These are phyloP conservation scores for Tuberolachnus salignus DNA, from an alignment of 2,888 invertebrate species.

Conservation along the genomic window DNA sequence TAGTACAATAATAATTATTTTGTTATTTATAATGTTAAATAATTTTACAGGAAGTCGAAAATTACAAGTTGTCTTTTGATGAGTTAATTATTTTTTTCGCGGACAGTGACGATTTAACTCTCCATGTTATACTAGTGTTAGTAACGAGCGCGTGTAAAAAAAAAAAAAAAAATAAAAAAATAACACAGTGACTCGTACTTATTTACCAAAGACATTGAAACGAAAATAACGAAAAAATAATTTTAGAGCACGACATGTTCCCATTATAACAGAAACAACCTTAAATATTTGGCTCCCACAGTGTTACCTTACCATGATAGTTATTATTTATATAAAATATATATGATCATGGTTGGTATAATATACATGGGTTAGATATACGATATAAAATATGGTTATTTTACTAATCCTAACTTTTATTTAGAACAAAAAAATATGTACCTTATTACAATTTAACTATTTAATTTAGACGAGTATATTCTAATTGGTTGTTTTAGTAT, in stretches of 20 bases:
- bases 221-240: background rate
- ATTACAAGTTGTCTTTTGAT: background rate
- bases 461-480: no score
- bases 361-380: background rate
- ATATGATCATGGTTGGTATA: background rate
- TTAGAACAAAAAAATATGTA: no score
- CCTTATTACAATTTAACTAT: no score
- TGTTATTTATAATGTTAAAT: no score
- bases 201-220: background rate
- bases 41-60: background rate
- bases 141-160: background rate
- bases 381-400: background rate
- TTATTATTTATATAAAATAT: background rate
- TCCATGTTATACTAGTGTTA: background rate
- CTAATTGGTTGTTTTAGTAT: no score
- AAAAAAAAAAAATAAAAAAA: background rate
- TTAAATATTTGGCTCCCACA: background rate
- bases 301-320: background rate
- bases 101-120: background rate
- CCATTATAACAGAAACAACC: constrained; percentile 7
- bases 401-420: no score
- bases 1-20: no score
- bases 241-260: constrained; percentile 23
- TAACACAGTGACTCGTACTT: background rate
- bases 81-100: background rate